phyloP scores from a whole-genome alignment of 2,888 invertebrate genomes.

The Drosophila emarginata region DNA sequence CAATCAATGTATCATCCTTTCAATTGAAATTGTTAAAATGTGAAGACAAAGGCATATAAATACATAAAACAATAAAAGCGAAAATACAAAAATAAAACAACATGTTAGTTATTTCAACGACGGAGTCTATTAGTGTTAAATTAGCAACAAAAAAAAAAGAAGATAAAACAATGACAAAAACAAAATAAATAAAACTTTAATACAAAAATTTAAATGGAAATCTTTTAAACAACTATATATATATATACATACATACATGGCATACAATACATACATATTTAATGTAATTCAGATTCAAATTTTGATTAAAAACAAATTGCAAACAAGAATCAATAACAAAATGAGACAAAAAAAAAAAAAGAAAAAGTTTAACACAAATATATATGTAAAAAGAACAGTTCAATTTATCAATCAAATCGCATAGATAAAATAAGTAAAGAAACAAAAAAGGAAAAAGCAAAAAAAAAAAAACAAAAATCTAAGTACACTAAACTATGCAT shows the following conservation, averaged over 20 bases:
- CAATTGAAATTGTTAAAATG: constrained; percentile 18
- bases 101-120: constrained; percentile 70
- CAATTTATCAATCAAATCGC: constrained; percentile 58
- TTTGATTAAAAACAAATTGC: constrained; percentile 24
- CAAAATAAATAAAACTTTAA: constrained; percentile 15
- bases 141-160: constrained; percentile 49
- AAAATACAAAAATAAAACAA: constrained; percentile 36
- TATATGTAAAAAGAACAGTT: constrained; percentile 48
- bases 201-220: background rate
- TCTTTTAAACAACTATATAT: constrained; percentile 62
- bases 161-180: constrained; percentile 23
- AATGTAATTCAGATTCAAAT: constrained; percentile 37
- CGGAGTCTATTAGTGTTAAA: constrained; percentile 79
- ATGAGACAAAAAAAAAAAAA: constrained; percentile 17
- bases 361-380: constrained; percentile 31
- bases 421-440: constrained; percentile 37
- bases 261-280: constrained; percentile 37
- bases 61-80: constrained; percentile 21
- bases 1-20: constrained; percentile 31
- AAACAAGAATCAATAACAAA: constrained; percentile 35
- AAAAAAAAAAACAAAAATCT: constrained; percentile 13
- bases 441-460: constrained; percentile 11
- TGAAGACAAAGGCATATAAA: constrained; percentile 14
- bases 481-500: constrained; percentile 20
- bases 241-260: constrained; percentile 37